Conservation (phyloP, 2,113 vertebrate species). For the Aramus guarauna region DNA sequence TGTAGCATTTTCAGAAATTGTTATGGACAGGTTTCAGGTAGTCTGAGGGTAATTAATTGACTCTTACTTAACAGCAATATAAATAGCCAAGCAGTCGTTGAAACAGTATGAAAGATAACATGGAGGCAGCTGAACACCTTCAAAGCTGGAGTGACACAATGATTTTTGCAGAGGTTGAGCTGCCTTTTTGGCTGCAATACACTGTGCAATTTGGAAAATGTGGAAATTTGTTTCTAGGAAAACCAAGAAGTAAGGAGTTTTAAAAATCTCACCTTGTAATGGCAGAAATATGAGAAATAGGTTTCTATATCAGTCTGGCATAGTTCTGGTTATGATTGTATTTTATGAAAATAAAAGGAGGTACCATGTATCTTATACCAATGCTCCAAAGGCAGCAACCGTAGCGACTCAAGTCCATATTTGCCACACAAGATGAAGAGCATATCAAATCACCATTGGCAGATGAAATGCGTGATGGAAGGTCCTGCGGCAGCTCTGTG, state of each 20-base stretch:
- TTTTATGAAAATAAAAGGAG: not conserved
- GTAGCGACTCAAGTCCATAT: not conserved
- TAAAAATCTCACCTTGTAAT: not conserved
- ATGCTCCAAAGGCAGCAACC: not conserved
- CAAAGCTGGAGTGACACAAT: not conserved
- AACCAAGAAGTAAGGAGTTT: not conserved
- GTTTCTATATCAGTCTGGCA: not conserved
- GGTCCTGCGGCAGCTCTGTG: not conserved
- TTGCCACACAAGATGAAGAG: not conserved
- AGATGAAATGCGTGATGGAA: conserved; percentile 10
- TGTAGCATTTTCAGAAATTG: not conserved
- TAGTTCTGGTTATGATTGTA: not conserved
- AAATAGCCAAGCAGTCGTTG: not conserved
- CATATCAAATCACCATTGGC: conserved; percentile 37
- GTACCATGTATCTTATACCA: not conserved
- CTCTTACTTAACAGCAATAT: not conserved
- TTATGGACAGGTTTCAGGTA: not conserved
- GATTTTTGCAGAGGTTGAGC: not conserved
- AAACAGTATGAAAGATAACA: not conserved
- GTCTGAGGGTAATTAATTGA: not conserved
- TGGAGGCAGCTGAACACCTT: not conserved
- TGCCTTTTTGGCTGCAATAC: not conserved
- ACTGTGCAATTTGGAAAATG: not conserved
- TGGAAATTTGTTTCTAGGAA: not conserved
- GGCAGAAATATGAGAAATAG: not conserved